Evolutionary conservation across 92 coral and sea anemone species (phyloP).

Genomic region (Anthopleura xanthogrammica): DNA sequence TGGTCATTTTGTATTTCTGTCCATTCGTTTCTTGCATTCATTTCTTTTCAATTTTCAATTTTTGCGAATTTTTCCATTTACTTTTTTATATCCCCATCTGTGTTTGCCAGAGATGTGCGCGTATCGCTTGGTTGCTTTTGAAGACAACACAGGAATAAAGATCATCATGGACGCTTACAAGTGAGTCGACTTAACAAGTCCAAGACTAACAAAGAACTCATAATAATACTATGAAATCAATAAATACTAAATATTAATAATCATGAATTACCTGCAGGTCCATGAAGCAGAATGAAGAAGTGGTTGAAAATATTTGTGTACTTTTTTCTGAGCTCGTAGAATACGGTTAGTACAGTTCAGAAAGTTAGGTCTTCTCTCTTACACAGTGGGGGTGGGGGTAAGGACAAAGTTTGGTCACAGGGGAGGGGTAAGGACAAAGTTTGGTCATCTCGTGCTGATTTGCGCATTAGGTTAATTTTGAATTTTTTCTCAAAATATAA

Average conservation of each 20-base stretch:
- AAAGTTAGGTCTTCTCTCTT: not conserved
- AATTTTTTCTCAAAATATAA: too few species aligned
- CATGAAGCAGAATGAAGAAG: conserved; percentile 87
- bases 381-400: not conserved
- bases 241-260: not conserved
- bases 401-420: not conserved
- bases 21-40: not conserved
- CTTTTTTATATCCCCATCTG: not conserved
- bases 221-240: not conserved
- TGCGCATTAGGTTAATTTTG: too few species aligned
- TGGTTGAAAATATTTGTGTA: conserved; percentile 88
- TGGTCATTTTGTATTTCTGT: too few species aligned
- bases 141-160: conserved; percentile 65
- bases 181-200: conserved; percentile 39
- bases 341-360: conserved; percentile 58
- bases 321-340: conserved; percentile 91
- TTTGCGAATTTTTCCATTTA: too few species aligned
- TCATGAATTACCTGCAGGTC: conserved; percentile 30
- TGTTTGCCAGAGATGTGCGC: conserved; percentile 80
- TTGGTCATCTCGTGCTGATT: not conserved
- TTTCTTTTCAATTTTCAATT: not conserved
- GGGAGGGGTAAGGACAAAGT: not conserved
- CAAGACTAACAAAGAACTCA: not conserved
- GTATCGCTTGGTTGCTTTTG: conserved; percentile 70
- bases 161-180: conserved; percentile 71